A percentile compares a stretch with the other conserved stretches of the same genome.
Evolutionary conservation across 92 coral and sea anemone species (phyloP).

Genomic region (Phymanthus crucifer): DNA sequence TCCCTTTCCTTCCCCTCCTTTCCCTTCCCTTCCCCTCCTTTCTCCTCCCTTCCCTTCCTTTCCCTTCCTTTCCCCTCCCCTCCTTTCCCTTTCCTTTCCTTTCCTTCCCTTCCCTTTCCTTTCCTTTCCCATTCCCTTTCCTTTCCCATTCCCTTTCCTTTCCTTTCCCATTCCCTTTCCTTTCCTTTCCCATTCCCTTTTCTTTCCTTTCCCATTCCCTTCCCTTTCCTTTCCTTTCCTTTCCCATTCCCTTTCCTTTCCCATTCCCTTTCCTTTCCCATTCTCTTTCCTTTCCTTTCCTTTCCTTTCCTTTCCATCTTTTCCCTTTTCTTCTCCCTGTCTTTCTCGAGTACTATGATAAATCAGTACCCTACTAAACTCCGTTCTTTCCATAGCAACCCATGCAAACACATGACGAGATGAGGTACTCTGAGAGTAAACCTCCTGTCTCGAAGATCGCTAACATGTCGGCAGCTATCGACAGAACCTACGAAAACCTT

Average conservation of each 20-base stretch:
- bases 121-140: neutral
- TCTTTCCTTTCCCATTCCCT: neutral
- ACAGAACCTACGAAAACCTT: slow-evolving; percentile 38
- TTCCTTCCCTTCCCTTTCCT: no score
- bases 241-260: neutral
- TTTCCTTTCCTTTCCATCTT: neutral
- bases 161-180: neutral
- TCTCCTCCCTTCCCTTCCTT: neutral
- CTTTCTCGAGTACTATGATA: neutral
- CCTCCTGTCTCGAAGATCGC: slow-evolving; percentile 38
- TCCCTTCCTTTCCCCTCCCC: neutral
- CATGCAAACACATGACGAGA: slow-evolving; percentile 41
- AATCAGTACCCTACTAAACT: neutral
- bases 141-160: neutral
- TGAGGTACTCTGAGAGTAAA: slow-evolving; percentile 53
- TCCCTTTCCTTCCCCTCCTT: neutral
- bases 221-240: neutral
- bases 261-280: neutral
- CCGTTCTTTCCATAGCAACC: slow-evolving; percentile 39
- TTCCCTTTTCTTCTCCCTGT: neutral
- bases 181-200: neutral
- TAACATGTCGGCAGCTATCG: slow-evolving; percentile 28
- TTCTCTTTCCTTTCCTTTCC: neutral
- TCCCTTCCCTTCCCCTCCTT: neutral
- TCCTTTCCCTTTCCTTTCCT: no score